A percentile compares a stretch with the other conserved stretches of the same genome.
Conservation (phyloP, 2,888 invertebrate genomes). For the Anaspis maculata region DNA sequence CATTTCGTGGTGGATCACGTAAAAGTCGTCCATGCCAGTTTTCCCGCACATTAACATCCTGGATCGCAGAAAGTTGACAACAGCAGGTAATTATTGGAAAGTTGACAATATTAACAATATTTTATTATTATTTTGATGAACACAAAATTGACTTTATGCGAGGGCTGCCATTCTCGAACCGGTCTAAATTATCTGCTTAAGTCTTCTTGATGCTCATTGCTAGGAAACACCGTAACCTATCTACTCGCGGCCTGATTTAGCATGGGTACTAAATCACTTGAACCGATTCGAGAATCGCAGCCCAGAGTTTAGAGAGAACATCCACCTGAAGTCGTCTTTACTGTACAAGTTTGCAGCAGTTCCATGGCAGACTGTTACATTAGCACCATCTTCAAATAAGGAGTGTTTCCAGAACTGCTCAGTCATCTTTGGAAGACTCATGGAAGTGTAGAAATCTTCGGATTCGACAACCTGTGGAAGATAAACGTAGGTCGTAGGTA, state of each 20-base stretch:
- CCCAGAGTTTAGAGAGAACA: background rate
- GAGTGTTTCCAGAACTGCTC: conserved; percentile 56
- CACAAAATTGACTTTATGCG: background rate
- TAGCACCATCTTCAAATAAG: conserved; percentile 40
- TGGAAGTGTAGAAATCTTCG: conserved; percentile 60
- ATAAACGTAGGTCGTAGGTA: background rate
- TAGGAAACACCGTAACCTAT: too few relatives aligned
- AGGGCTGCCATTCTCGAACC: too few relatives aligned
- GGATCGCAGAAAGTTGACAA: too few relatives aligned
- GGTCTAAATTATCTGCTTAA: too few relatives aligned
- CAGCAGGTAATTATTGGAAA: too few relatives aligned
- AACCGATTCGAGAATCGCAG: too few relatives aligned
- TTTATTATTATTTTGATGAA: too few relatives aligned
- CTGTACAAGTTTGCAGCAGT: conserved; percentile 65
- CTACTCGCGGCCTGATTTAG: too few relatives aligned
- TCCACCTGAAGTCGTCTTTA: conserved; percentile 56
- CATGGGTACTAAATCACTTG: too few relatives aligned
- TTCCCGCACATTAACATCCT: conserved; percentile 60
- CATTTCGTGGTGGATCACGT: conserved; percentile 64
- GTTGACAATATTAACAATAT: too few relatives aligned
- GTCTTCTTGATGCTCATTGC: too few relatives aligned
- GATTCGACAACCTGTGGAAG: conserved; percentile 49
- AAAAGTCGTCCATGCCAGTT: conserved; percentile 53
- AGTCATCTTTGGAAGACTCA: conserved; percentile 55
- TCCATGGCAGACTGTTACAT: conserved; percentile 55